phyloP scores from a whole-genome alignment of 1,140 invertebrate genomes.

The Diachasma alloeum region DNA sequence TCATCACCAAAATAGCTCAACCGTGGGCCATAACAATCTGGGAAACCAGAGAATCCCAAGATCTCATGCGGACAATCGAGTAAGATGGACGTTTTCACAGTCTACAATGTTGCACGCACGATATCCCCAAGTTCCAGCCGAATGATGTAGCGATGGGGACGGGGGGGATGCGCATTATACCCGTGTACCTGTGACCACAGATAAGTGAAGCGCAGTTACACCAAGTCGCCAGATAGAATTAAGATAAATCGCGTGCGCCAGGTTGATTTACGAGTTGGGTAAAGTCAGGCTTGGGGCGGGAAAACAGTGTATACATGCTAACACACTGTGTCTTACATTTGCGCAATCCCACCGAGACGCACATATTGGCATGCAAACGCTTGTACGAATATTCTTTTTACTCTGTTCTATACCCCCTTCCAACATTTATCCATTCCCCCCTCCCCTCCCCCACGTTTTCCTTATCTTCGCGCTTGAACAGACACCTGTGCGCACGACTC shows the following conservation, averaged over 20 bases:
- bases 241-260: conserved; percentile 45
- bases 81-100: conserved; percentile 2
- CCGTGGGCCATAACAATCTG: not conserved
- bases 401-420: not conserved
- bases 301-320: not conserved
- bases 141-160: not conserved
- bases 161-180: not conserved
- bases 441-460: not conserved
- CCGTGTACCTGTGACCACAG: conserved; percentile 10
- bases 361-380: not conserved
- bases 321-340: not conserved
- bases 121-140: too few relatives aligned
- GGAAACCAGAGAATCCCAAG: conserved; percentile 3
- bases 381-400: not conserved
- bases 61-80: conserved; percentile 5
- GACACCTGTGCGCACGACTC: too few relatives aligned
- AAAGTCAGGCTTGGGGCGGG: not conserved
- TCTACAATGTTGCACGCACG: conserved; percentile 1
- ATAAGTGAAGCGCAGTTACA: conserved; percentile 24
- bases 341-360: not conserved
- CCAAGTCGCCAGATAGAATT: conserved; percentile 44
- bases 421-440: not conserved
- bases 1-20: too few relatives aligned
- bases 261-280: conserved; percentile 40
- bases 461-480: not conserved